Conservation (phyloP, 2,797 vertebrate species). For the Adrianichthys oophorus region DNA sequence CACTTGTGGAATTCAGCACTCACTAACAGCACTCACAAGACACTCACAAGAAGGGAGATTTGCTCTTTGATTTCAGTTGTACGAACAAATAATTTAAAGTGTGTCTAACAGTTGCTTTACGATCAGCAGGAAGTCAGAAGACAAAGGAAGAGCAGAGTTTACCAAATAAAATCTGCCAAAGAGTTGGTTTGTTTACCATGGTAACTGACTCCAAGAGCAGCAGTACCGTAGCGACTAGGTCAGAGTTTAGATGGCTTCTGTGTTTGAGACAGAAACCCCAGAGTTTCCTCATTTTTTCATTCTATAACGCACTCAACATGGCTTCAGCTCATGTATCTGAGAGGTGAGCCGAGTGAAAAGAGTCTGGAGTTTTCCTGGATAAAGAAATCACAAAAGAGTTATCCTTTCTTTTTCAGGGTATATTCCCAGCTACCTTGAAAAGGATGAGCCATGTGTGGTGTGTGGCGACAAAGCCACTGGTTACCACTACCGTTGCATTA, state of each 20-base stretch:
- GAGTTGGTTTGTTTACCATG: background rate
- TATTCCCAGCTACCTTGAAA: conserved; percentile 99
- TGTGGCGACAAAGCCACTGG: conserved; percentile 97
- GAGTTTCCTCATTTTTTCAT: background rate
- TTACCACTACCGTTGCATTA: conserved; percentile 99
- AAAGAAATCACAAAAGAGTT: too few species aligned
- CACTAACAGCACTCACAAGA: too few species aligned
- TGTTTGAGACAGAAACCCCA: background rate
- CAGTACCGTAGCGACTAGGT: background rate
- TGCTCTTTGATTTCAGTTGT: too few species aligned
- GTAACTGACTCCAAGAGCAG: background rate
- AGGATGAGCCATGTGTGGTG: conserved; percentile 99
- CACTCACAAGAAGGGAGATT: too few species aligned
- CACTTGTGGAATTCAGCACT: too few species aligned
- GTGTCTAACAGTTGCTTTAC: background rate
- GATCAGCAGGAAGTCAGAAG: background rate
- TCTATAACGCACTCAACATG: too few species aligned
- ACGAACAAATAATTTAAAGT: too few species aligned
- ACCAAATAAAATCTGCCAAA: background rate
- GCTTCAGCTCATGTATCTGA: too few species aligned
- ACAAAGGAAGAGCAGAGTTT: background rate
- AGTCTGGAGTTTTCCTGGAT: too few species aligned
- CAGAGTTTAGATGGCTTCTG: background rate
- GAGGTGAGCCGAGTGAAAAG: too few species aligned
- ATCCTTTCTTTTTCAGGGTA: conserved; percentile 78